Evolutionary conservation across 2,888 invertebrate species (phyloP), one percentile per base, ranked within the genome.

Genomic region (Protonemura montana): DNA sequence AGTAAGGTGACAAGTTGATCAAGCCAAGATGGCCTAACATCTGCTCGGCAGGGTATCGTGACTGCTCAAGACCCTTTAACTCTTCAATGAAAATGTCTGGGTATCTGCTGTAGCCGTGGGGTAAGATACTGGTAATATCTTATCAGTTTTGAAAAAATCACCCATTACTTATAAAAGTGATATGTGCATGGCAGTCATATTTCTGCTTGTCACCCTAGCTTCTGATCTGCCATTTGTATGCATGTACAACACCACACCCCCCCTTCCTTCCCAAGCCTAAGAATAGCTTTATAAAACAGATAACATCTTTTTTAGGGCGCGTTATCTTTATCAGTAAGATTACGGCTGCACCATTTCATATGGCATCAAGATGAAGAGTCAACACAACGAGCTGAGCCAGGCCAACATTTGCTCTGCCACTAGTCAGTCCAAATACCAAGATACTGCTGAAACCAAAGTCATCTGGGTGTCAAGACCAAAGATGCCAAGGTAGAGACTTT

Each of bases 271-370:
- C 59, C n/a, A n/a, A n/a, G n/a, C 7, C 59, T 59, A 59, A 59
- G 59, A 59, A 59, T 59, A 59, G 59, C 6, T 21, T 59, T 10
- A 59, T 59, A 7, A 59, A 59, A 59, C 7, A 59, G 59, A 59
- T 59, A 59, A 59, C 59, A 59, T 59, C 59, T 59, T 59, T 59
- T 59, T 59, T 59, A 59, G 59, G 59, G 16, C 59, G 59, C 59
- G 59, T 59, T 59, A 59, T 59, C 59, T 59, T 59, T 59, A 59
- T 59, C 59, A 59, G 59, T 59, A 59, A 59, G 59, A 59, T 59
- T 59, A 59, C 59, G 59, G 59, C 59, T 59, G 59, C 13, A 59
- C 13, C 59, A 59, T 59, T 59, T 59, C 59, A 59, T 21, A 59
- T 59, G 59, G 59, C 59, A 59, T 59, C 59, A 59, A 59, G 59